Evolutionary conservation across 2,888 invertebrate species (phyloP).

Genomic region (Acronicta leporina): DNA sequence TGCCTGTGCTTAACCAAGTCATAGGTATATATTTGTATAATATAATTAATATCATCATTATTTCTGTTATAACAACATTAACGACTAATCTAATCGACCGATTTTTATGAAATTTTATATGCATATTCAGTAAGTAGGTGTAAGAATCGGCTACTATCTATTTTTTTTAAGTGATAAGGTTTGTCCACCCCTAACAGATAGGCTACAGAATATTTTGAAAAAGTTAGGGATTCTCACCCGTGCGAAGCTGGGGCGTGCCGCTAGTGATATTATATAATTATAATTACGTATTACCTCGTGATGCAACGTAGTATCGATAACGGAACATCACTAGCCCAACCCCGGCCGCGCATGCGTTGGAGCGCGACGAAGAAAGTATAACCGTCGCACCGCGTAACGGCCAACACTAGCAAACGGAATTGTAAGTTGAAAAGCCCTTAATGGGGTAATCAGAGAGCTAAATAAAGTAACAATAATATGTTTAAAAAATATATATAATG

Average conservation of each 20-base stretch:
- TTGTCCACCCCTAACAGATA: no score
- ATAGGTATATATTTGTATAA: no score
- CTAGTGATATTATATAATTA: slow-evolving; percentile 50
- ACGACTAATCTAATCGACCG: slow-evolving; percentile 48
- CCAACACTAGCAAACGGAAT: slow-evolving; percentile 55
- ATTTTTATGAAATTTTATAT: no score
- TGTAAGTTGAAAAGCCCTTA: slow-evolving; percentile 50
- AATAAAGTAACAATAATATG: background rate
- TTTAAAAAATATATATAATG: background rate
- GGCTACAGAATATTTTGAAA: no score
- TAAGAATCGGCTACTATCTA: no score
- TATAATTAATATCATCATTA: background rate
- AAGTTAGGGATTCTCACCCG: no score
- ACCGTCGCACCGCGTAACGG: slow-evolving; percentile 78
- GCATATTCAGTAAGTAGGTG: no score
- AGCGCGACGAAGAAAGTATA: slow-evolving; percentile 86
- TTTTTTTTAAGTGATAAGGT: no score
- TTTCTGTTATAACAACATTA: slow-evolving; percentile 24
- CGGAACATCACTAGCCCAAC: slow-evolving; percentile 68
- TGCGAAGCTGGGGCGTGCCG: no score
- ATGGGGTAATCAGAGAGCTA: slow-evolving; percentile 32
- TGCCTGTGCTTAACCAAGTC: no score
- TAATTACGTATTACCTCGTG: slow-evolving; percentile 42
- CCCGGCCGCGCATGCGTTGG: slow-evolving; percentile 79
- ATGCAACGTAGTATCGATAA: slow-evolving; percentile 49